These are phyloP conservation scores for Tiliacea citrago DNA, from an alignment of 2,888 invertebrate genomes.

Conservation along the genomic window DNA sequence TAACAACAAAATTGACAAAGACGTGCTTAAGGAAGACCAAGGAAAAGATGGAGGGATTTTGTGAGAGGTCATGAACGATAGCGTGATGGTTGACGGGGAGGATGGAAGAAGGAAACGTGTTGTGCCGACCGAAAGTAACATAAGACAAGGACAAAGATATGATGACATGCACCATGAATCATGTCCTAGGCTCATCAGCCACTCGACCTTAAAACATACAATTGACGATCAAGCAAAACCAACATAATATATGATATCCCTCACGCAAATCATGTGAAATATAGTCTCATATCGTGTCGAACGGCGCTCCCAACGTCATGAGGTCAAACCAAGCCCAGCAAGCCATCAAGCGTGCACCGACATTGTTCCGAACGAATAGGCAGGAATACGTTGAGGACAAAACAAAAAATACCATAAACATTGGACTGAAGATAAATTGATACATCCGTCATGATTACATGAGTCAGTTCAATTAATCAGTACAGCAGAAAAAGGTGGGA, in stretches of 20 bases:
- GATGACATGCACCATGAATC: neutral
- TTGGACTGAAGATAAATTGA: conserved; percentile 49
- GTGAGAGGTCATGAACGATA: neutral
- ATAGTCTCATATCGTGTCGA: conserved; percentile 47
- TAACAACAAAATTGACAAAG: neutral
- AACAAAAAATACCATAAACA: conserved; percentile 35
- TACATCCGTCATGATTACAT: conserved; percentile 60
- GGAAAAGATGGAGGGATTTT: neutral
- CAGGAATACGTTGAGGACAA: conserved; percentile 10
- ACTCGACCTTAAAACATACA: conserved; percentile 16
- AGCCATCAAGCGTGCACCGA: conserved; percentile 45
- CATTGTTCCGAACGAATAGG: conserved; percentile 39
- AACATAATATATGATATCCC: conserved; percentile 48
- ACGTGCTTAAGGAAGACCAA: too few relatives aligned
- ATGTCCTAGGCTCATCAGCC: neutral
- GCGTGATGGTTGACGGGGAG: neutral
- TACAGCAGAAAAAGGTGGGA: conserved; percentile 44
- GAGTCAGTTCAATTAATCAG: conserved; percentile 61
- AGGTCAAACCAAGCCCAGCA: conserved; percentile 56
- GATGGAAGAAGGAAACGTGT: neutral
- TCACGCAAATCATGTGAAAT: conserved; percentile 56
- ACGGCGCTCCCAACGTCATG: conserved; percentile 41
- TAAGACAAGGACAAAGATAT: neutral
- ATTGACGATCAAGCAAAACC: conserved; percentile 8
- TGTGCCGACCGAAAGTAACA: too few relatives aligned